Conservation (phyloP, 2,113 vertebrate species). For the Morone saxatilis region DNA sequence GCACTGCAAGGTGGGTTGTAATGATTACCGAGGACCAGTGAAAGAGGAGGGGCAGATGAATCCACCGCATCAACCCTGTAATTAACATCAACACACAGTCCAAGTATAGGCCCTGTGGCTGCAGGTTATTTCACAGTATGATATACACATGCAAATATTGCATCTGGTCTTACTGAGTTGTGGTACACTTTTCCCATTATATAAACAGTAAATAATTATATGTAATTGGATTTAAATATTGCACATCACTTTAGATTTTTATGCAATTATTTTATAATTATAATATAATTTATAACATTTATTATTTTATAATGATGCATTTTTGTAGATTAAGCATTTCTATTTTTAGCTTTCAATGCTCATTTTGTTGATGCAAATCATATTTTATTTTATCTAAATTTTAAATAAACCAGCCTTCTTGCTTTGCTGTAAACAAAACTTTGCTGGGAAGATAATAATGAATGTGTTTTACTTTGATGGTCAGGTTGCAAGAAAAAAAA, state of each 20-base stretch:
- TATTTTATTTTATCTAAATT: not conserved
- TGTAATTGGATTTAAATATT: not conserved
- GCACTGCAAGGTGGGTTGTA: constrained; percentile 32
- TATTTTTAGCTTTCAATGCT: not conserved
- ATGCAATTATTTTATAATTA: not conserved
- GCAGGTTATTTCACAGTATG: not conserved
- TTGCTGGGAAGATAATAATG: not conserved
- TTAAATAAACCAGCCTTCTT: not conserved
- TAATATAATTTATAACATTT: not conserved
- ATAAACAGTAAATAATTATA: not conserved
- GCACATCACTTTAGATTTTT: not conserved
- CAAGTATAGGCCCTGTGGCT: not conserved
- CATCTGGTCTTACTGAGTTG: too few species aligned
- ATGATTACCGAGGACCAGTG: constrained; percentile 36
- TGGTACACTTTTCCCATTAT: not conserved
- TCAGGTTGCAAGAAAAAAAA: not conserved
- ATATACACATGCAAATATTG: not conserved
- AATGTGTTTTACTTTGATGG: constrained; percentile 6
- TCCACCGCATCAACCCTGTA: not conserved
- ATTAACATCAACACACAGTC: constrained; percentile 34
- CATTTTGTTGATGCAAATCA: not conserved
- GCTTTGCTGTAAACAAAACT: not conserved
- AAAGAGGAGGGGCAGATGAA: not conserved
- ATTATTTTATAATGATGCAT: not conserved
- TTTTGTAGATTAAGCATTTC: too few species aligned